Base-by-base conservation (phyloP, 2,113 vertebrate species). In the Hydropotes inermis region DNA sequence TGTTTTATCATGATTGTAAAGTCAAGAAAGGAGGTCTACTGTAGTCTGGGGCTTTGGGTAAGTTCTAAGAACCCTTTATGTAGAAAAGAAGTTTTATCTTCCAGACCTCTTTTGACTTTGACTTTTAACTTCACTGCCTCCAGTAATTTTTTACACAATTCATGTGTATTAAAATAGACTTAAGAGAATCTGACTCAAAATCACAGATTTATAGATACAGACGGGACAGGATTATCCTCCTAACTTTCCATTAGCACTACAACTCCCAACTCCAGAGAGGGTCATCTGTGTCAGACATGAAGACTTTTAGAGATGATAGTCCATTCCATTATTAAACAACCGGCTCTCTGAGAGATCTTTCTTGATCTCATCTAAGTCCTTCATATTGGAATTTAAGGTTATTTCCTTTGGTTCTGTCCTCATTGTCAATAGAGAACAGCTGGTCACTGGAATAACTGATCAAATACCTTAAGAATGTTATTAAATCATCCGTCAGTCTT, bases 381-480 rank as follows among this genome's bases (percentile, higher is more conserved):
- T 97, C 93, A 87, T 95, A 94, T 61, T 97, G 76, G 83, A 96
- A 93, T 94, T 93, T 89, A 96, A 97, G 95, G 33, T 89, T 91
- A 14, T 97, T 98, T 96, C 84, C 84, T 95, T 95, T 95, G 83
- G 86, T 97, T 81, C 47, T 94, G n/a, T 93, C 81, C 78, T 95
- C 70, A 57, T 85, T 91, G 54, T 92, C 89, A 83, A 89, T 91
- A 96, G 67, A 97, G 95, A 98, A 97, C 97, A 97, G 97, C 95
- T 98, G 95, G 91, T 93, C 89, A 95, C 36, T 87, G 96, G 94
- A 95, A 95, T 97, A 97, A 95, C 96, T 97, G 91, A 97, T 95
- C 82, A 97, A 96, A 98, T 97, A 94, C 93, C 25, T 95, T 87
- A 97, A 98, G 98, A 98, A 98, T 98, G 97, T 95, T 92, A 91